Percentiles rank a stretch among this genome's conserved stretches.
Evolutionary conservation across 2,113 vertebrate genomes (phyloP).

Genomic region (Tinamus guttatus): DNA sequence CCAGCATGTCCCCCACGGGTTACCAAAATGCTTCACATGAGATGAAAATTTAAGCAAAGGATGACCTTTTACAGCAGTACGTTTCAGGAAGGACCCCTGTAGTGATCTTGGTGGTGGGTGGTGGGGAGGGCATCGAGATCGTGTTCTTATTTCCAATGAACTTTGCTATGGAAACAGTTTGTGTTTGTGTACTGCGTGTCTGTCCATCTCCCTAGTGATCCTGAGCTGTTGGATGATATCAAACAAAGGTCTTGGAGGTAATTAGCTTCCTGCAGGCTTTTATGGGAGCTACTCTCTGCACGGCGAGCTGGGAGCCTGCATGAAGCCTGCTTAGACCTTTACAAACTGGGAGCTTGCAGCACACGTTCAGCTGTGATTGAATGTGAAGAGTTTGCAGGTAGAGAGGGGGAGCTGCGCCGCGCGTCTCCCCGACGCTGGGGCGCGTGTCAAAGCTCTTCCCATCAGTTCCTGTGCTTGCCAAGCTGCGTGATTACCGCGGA

Average conservation of each 20-base stretch:
- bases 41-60: slow-evolving; percentile 26
- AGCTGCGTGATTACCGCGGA: neutral
- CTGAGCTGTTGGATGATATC: neutral
- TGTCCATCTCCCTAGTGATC: slow-evolving; percentile 32
- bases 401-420: neutral
- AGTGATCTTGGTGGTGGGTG: neutral
- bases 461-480: neutral
- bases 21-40: neutral
- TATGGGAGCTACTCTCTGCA: neutral
- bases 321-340: neutral
- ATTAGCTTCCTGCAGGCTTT: slow-evolving; percentile 23
- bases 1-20: neutral
- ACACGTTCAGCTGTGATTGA: neutral
- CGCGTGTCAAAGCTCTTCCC: neutral
- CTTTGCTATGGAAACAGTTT: slow-evolving; percentile 49
- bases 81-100: slow-evolving; percentile 8
- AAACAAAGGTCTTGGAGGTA: slow-evolving; percentile 27
- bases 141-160: slow-evolving; percentile 39
- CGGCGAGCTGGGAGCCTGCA: neutral
- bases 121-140: slow-evolving; percentile 16
- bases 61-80: neutral
- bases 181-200: neutral
- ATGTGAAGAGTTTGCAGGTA: neutral
- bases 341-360: neutral
- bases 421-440: too few species aligned